phyloP scores from a whole-genome alignment of 2,888 invertebrate species.

The Polymixis flavicincta region DNA sequence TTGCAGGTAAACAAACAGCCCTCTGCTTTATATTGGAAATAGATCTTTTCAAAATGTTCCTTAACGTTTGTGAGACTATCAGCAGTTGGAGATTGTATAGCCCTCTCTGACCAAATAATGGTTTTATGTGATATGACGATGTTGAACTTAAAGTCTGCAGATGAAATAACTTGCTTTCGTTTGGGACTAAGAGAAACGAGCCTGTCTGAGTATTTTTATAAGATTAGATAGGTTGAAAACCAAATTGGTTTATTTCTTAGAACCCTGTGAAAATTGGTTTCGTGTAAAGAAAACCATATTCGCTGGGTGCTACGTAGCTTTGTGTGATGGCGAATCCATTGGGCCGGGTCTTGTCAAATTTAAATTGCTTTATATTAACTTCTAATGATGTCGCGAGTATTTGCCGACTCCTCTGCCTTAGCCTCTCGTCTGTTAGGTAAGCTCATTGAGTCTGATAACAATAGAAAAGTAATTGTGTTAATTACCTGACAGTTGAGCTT shows the following conservation, averaged over 20 bases:
- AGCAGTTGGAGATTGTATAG: slow-evolving; percentile 11
- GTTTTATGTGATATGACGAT: slow-evolving; percentile 43
- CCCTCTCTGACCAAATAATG: not conserved
- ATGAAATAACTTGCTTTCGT: slow-evolving; percentile 25
- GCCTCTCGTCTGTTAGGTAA: too few relatives aligned
- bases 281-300: slow-evolving; percentile 20
- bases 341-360: not conserved
- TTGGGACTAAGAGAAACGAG: slow-evolving; percentile 11
- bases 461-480: too few relatives aligned
- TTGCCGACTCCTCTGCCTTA: not conserved
- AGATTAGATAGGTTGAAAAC: slow-evolving; percentile 35
- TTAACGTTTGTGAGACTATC: slow-evolving; percentile 9
- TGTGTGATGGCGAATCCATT: not conserved
- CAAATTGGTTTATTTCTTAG: slow-evolving; percentile 29
- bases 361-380: not conserved
- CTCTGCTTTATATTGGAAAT: slow-evolving; percentile 5
- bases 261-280: slow-evolving; percentile 20
- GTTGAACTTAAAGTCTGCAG: slow-evolving; percentile 1
- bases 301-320: slow-evolving; percentile 14
- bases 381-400: not conserved
- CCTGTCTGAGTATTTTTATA: slow-evolving; percentile 38
- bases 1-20: not conserved
- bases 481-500: too few relatives aligned
- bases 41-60: slow-evolving; percentile 13
- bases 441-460: too few relatives aligned